Evolutionary conservation across 1,140 invertebrate genomes (phyloP).

Genomic region (Heliconius eleuchia): DNA sequence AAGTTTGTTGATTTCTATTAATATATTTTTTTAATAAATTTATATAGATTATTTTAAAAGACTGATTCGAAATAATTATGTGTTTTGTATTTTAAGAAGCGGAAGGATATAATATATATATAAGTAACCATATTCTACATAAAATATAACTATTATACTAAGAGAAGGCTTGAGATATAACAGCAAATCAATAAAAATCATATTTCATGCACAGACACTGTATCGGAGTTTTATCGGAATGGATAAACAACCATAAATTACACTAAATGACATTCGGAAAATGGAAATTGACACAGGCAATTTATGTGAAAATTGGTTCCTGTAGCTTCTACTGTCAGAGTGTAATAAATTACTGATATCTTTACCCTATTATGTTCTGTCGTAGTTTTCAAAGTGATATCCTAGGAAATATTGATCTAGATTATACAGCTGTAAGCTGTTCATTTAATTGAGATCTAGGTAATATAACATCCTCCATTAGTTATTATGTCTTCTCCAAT

Average conservation of each 20-base stretch:
- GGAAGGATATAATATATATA: no score
- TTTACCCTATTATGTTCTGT: slow-evolving; percentile 12
- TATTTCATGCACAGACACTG: slow-evolving; percentile 4
- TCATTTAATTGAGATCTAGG: background rate
- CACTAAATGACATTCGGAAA: slow-evolving; percentile 58
- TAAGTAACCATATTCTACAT: no score
- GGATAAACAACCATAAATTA: slow-evolving; percentile 52
- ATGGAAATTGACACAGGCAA: slow-evolving; percentile 59
- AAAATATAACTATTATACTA: background rate
- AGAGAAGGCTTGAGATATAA: background rate
- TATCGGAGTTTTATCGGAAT: slow-evolving; percentile 22
- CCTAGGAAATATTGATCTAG: background rate
- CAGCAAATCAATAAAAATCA: slow-evolving; percentile 6
- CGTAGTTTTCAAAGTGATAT: background rate
- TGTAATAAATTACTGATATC: slow-evolving; percentile 48
- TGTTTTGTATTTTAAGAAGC: no score
- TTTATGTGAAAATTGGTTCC: slow-evolving; percentile 62
- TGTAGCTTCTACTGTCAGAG: slow-evolving; percentile 44
- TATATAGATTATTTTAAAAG: no score
- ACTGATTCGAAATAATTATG: no score
- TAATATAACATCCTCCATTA: no score
- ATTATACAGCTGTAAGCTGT: background rate
- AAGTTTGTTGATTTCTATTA: no score
- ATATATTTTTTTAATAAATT: no score
- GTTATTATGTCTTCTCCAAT: no score